Base-by-base conservation (phyloP, 1,140 invertebrate species). In the Sitobion miscanthi region DNA sequence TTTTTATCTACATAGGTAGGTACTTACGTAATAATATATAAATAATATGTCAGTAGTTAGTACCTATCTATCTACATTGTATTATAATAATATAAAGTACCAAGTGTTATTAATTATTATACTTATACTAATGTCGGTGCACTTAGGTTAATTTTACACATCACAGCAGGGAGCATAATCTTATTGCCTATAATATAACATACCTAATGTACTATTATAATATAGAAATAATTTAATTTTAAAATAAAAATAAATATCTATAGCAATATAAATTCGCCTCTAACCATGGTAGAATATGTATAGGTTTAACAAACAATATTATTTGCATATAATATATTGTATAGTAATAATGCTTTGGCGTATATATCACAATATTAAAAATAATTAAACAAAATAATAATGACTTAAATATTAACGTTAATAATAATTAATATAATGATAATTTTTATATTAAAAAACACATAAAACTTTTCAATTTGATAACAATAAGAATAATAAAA, bases 401-500 rank as follows among this genome's bases (percentile, higher is more conserved):
- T 82, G 14, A 54, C 93, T 90, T 90, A 93, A 93, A n/a, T 57
- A 4, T 90, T 90, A 90, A 38, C 25, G 54, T 90, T 69, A 62
- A 77, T 77, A 77, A 54, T 54, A 54, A 30, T 62, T 52, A 35
- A 90, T 90, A 45, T 90, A 69, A 90, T 90, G 38, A 90, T 90
- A 38, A 35, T 88, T 47, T 47, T 49, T 20, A 45, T 69, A 69
- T 52, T 42, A 38, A 93, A 49, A 90, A 90, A 93, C 88, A 90
- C 88, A 25, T 89, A 93, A 90, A 93, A 77, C 42, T 77, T 54
- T 90, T 90, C 47, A 90, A 83, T 90, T 25, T 82, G 35, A 90
- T 90, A 93, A 90, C 77, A 90, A 88, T 54, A 93, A 90, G 42
- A 93, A 82, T 93, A 93, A 83, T 93, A 93, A 90, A 90, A 90